A percentile compares a stretch with the other conserved stretches of the same genome.
Conservation (phyloP, 2,113 vertebrate species). For the Sylvilagus bachmani region DNA sequence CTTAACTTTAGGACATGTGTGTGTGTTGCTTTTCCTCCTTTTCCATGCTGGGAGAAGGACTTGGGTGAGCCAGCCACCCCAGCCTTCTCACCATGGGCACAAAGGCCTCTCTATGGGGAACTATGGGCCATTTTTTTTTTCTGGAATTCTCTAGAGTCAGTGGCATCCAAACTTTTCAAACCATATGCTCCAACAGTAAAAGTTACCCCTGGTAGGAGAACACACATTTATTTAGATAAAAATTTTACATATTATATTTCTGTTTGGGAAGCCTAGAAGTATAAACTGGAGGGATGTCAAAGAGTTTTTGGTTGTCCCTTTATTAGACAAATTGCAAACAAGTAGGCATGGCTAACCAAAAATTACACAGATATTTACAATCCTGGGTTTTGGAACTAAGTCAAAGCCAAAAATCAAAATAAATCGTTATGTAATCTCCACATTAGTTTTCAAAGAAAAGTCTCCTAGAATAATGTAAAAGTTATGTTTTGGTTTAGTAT, state of each 20-base stretch:
- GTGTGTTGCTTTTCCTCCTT: neutral
- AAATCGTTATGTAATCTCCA: neutral
- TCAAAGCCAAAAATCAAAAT: slow-evolving; percentile 34
- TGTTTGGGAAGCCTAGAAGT: neutral
- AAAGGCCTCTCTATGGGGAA: neutral
- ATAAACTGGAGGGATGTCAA: neutral
- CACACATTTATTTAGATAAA: neutral
- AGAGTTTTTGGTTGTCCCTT: neutral
- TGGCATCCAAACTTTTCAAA: neutral
- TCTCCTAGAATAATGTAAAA: slow-evolving; percentile 49
- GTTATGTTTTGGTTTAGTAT: neutral
- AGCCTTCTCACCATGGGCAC: too few species aligned
- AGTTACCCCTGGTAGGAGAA: neutral
- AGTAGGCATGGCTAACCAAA: neutral
- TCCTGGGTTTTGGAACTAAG: neutral
- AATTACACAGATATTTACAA: neutral
- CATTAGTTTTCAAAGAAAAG: slow-evolving; percentile 2
- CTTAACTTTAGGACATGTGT: neutral
- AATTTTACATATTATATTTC: neutral
- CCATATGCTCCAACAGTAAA: neutral
- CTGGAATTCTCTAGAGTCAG: neutral
- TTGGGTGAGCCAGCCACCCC: too few species aligned
- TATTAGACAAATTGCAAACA: neutral
- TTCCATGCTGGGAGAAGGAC: neutral
- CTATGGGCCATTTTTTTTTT: too few species aligned